Evolutionary conservation across 2,797 vertebrate species (phyloP), one percentile per base, ranked within the genome.

Genomic region (Chromis chromis): DNA sequence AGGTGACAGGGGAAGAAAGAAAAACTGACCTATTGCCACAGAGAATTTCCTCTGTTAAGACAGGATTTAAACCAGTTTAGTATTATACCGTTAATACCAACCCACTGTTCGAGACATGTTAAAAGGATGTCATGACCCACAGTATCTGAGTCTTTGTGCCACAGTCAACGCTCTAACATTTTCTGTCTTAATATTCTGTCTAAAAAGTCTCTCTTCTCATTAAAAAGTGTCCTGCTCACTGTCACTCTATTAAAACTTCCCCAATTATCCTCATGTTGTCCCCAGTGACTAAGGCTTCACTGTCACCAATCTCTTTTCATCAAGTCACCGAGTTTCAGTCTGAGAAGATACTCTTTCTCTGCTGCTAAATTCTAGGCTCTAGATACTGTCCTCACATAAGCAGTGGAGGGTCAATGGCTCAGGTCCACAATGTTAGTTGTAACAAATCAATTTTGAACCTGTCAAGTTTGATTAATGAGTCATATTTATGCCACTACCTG

Each of bases 391-490:
- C 27, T 76, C 52, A 36, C 56, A 81, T 71, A 67, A 66, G 39
- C 17, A 55, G 49, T 12, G 11, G 33, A 11, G 46, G 61, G 64
- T 57, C 44, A 42, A 21, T 40, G 40, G 21, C 60, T 83, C 46
- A 2, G 10, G 46, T 64, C 44, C 46, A 40, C 56, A 13, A 13
- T 71, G 71, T 79, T 65, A 60, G 59, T 55, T 42, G 14, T 65
- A 55, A 60, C 8, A 3, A 71, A 60, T 56, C 3, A 61, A 61
- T 63, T 61, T 28, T 9, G 21, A 11, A 10, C 1, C 39, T 10
- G 65, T 72, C 55, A 13, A 24, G 3, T 14, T 70, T 78, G 81
- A 83, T 74, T 59, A 71, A 79, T 84, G 86, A 90, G 50, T 91
- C 74, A 49, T 73, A 66, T 60, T 75, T 59, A 54, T 63, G 55